Evolutionary conservation across 2,113 vertebrate genomes (phyloP).

Genomic region (Oreochromis niloticus): DNA sequence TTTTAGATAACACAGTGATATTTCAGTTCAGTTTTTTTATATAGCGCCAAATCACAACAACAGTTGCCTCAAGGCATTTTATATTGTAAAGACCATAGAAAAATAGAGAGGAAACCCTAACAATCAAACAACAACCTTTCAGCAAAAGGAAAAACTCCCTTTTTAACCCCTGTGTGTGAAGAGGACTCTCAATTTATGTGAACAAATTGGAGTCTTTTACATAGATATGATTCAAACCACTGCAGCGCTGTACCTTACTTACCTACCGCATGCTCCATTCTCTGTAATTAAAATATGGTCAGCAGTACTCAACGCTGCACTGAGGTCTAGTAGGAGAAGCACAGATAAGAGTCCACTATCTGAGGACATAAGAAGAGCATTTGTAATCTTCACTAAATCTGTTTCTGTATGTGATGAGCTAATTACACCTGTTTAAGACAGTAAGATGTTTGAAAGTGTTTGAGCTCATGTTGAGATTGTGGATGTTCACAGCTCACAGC

Average conservation of each 20-base stretch:
- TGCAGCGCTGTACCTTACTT: background rate
- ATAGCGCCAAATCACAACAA: background rate
- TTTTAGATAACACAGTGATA: background rate
- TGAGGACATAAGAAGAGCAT: background rate
- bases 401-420: background rate
- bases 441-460: background rate
- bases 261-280: background rate
- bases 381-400: background rate
- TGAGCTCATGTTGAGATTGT: background rate
- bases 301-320: background rate
- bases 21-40: background rate
- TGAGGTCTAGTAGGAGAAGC: background rate
- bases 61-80: background rate
- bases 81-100: background rate
- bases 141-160: background rate
- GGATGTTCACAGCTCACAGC: background rate
- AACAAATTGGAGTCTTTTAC: background rate
- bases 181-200: background rate
- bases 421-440: background rate
- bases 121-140: background rate
- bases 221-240: background rate
- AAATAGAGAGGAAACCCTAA: background rate
- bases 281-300: background rate
- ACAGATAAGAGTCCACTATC: background rate
- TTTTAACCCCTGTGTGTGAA: background rate